Base-by-base conservation (phyloP, 2,888 invertebrate species). In the Pammene fasciana region DNA sequence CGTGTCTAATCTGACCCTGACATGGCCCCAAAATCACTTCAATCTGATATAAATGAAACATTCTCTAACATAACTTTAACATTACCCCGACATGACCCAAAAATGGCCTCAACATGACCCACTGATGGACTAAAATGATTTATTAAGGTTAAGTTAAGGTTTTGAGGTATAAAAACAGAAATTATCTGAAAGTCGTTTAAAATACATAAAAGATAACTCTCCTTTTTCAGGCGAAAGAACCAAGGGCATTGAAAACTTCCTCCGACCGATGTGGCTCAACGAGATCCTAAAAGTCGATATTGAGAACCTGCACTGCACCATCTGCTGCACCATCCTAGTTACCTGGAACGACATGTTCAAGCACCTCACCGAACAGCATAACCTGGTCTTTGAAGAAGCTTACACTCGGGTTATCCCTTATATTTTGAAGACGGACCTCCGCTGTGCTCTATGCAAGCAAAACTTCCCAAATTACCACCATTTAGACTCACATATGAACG, bases 401-500 rank as follows among this genome's bases (percentile, higher is more conserved):
- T 83, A 85, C 16, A 82, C 78, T 0, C 81, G 75, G 36, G 74
- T 85, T 0, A 82, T 90, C 1, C 90, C 90, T 0, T 90, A 82
- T 46, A 68, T 74, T 0, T 46, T 90, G 5, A 68, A 2, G 0
- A 4, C 56, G 0, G 79, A 83, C 0, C 43, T 82, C 0, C 52
- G 68, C 0, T 91, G 90, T 61, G 84, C 80, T 0, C 43, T 90
- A 0, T 91, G 91, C 16, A 57, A 75, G 0, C 76, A 84, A 6
- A 38, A 45, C 0, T 86, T 81, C 8, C 45, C 77, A 0, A 82
- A 80, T 7, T 87, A 82, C 14, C 78, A 81, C 5, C 76, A 75
- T 5, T 18, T 90, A 4, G 89, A 90, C 52, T 70, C 75, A 0
- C 90, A 91, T 70, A 90, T 91, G 89, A 90, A 90, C 43, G 74